phyloP scores from a whole-genome alignment of 2,888 invertebrate genomes.

The Platycheirus rosarum region DNA sequence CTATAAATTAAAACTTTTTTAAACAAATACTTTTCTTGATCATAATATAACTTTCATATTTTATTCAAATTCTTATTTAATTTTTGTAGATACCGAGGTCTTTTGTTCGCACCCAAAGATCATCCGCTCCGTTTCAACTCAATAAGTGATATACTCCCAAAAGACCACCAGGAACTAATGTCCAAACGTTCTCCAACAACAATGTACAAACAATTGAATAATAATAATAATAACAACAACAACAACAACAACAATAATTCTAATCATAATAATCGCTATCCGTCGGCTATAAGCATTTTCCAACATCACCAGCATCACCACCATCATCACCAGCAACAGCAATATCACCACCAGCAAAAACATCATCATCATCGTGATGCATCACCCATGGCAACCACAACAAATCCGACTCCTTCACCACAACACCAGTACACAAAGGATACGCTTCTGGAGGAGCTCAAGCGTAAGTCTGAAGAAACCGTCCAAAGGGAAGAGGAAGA shows the following conservation, averaged over 20 bases:
- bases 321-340: slow-evolving; percentile 74
- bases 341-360: slow-evolving; percentile 76
- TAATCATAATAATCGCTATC: slow-evolving; percentile 71
- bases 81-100: slow-evolving; percentile 79
- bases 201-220: slow-evolving; percentile 72
- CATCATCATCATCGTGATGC: slow-evolving; percentile 65
- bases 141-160: slow-evolving; percentile 81
- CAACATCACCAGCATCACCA: slow-evolving; percentile 75
- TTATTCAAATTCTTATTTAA: slow-evolving; percentile 1
- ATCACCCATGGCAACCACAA: slow-evolving; percentile 71
- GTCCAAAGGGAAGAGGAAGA: slow-evolving; percentile 77
- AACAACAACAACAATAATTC: too few relatives aligned
- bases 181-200: slow-evolving; percentile 72
- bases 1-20: too few relatives aligned
- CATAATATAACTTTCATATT: too few relatives aligned
- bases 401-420: slow-evolving; percentile 78
- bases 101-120: slow-evolving; percentile 80
- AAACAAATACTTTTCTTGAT: too few relatives aligned
- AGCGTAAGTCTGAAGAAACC: slow-evolving; percentile 77
- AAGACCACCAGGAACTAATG: slow-evolving; percentile 79
- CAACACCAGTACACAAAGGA: slow-evolving; percentile 76
- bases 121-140: slow-evolving; percentile 81
- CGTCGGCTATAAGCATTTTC: slow-evolving; percentile 71
- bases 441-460: slow-evolving; percentile 75
- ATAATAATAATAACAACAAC: slow-evolving; percentile 63